A percentile compares a stretch with the other conserved stretches of the same genome.
These are phyloP conservation scores for Calypte anna DNA, from an alignment of 2,113 vertebrate genomes.

Conservation along the genomic window DNA sequence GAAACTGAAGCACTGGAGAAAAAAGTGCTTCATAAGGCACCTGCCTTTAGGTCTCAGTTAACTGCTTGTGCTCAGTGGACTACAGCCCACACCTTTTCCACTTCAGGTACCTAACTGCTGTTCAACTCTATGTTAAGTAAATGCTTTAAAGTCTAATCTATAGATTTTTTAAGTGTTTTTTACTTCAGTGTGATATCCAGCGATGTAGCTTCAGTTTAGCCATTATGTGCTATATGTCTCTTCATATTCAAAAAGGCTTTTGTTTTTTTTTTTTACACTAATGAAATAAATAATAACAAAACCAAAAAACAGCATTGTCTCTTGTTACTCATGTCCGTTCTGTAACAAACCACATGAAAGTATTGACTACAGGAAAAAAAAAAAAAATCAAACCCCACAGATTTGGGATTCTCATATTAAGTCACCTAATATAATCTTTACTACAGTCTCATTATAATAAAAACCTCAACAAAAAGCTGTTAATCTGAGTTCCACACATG, in stretches of 20 bases:
- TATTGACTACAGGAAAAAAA: background rate
- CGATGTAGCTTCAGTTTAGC: background rate
- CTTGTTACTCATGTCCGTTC: background rate
- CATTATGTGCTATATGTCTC: background rate
- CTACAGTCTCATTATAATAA: background rate
- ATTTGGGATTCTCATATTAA: background rate
- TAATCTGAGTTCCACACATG: background rate
- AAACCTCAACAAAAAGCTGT: background rate
- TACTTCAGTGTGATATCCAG: rapidly evolving
- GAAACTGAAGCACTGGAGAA: background rate
- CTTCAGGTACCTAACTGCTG: background rate
- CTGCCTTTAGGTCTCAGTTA: background rate
- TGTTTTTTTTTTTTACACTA: background rate
- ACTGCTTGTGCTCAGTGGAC: background rate
- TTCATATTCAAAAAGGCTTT: background rate
- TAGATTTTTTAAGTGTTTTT: background rate
- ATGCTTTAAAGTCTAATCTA: background rate
- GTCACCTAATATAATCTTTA: background rate
- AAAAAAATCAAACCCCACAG: background rate
- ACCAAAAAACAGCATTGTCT: background rate
- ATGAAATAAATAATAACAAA: background rate
- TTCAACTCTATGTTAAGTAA: background rate
- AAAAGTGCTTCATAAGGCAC: background rate
- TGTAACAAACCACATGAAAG: background rate
- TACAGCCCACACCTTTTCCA: background rate